Evolutionary conservation across 23 tunicate genomes (phyloP).

Genomic region (Ciona savignyi): DNA sequence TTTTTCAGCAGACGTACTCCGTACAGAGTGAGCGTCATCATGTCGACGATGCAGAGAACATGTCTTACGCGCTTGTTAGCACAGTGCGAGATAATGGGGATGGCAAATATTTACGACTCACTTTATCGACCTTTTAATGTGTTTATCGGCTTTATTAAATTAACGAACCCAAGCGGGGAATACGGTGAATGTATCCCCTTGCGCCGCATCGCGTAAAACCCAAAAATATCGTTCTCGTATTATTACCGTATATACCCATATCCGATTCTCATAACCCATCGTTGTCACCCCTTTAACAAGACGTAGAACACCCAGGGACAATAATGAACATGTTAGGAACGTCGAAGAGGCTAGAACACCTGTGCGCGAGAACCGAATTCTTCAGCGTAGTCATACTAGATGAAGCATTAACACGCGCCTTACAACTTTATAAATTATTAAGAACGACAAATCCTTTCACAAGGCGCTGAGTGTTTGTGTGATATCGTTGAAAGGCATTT

Average conservation of each 20-base stretch:
- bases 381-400: background rate
- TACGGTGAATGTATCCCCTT: background rate
- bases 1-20: background rate
- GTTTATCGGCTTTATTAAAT: background rate
- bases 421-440: background rate
- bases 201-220: no score
- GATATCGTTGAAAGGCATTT: no score
- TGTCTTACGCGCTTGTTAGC: background rate
- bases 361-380: background rate
- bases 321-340: background rate
- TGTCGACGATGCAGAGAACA: background rate
- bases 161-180: background rate
- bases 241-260: no score
- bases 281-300: background rate
- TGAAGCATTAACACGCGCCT: background rate
- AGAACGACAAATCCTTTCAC: background rate
- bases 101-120: background rate
- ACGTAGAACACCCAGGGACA: background rate
- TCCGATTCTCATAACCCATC: no score
- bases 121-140: constrained; percentile 1
- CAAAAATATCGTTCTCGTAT: no score
- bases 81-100: background rate
- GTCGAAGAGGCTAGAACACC: background rate
- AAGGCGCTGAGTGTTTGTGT: no score
- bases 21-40: background rate